Evolutionary conservation across 2,888 invertebrate species (phyloP), one percentile per base, ranked within the genome.

Genomic region (Cancer borealis): DNA sequence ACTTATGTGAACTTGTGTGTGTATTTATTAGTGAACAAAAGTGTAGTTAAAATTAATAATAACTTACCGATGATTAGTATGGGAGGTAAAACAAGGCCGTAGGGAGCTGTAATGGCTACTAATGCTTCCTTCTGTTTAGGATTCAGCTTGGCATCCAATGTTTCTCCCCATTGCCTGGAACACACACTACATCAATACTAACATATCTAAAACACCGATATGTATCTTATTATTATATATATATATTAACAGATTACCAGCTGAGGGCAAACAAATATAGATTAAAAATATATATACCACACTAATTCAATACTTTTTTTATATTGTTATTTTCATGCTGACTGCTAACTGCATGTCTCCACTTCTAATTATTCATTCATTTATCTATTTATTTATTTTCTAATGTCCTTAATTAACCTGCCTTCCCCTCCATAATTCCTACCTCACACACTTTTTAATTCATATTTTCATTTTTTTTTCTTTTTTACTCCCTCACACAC

Each of bases 101-200:
- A 96, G 0, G 98, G 97, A 12, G 98, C 97, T 26, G 98, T 98
- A 95, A 98, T 98, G 8, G 98, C 98, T 92, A 98, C 97, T 1
- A 98, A 97, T 0, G 98, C 98, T 96, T 98, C 98, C 96, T 97
- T 97, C 96, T 98, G 98, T 96, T 98, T 98, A 17, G 97, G 97
- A 97, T 98, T 98, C 87, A 98, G 96, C 26, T 95, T 95, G 0
- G 97, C 96, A 96, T 98, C 97, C 91, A 97, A 96, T 1, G 97
- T 97, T 94, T 97, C 97, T 89, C 97, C 97, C 98, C 98, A 98
- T 96, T 98, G 97, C 94, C 97, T 96, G 95, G 3, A 93, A 88
- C 21, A 92, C 89, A 93, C 46, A 84, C 17, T 12, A 3, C 17
- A 60, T 17, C 21, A 60, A 21, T 60, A 21, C 17, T 60, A 3